A percentile compares a stretch with the other conserved stretches of the same genome.
phyloP scores from a whole-genome alignment of 2,888 invertebrate species.

The Zaprionus lineosus region DNA sequence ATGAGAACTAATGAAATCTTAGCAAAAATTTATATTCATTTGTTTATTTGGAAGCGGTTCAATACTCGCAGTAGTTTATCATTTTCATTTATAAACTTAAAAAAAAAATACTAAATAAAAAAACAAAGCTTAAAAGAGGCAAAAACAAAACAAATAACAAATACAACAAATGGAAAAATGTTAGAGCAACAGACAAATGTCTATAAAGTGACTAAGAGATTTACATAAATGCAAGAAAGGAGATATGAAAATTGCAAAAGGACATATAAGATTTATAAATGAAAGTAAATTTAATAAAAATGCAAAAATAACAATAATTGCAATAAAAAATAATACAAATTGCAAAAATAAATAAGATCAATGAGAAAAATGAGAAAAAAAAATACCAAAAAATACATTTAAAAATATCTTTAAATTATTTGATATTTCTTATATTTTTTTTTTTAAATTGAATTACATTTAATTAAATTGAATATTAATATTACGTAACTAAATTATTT shows the following conservation, averaged over 20 bases:
- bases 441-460: constrained; percentile 55
- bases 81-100: constrained; percentile 57
- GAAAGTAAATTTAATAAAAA: constrained; percentile 1
- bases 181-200: constrained; percentile 54
- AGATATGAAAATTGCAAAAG: too few relatives aligned
- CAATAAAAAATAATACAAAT: constrained; percentile 11
- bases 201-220: constrained; percentile 56
- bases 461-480: constrained; percentile 66
- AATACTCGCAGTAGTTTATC: constrained; percentile 45
- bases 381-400: too few relatives aligned
- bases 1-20: constrained; percentile 61
- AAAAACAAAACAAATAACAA: too few relatives aligned
- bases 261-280: constrained; percentile 4
- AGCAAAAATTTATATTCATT: constrained; percentile 64
- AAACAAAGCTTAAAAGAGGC: constrained; percentile 72
- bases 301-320: constrained; percentile 6
- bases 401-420: too few relatives aligned
- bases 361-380: constrained; percentile 27
- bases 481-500: constrained; percentile 68
- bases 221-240: constrained; percentile 2
- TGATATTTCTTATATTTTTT: constrained; percentile 42
- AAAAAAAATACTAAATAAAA: constrained; percentile 30
- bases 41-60: constrained; percentile 18
- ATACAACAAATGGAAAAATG: constrained; percentile 22
- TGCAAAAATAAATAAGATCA: constrained; percentile 27